Conservation (phyloP, 2,888 invertebrate genomes). For the Trachelus iudaicus region DNA sequence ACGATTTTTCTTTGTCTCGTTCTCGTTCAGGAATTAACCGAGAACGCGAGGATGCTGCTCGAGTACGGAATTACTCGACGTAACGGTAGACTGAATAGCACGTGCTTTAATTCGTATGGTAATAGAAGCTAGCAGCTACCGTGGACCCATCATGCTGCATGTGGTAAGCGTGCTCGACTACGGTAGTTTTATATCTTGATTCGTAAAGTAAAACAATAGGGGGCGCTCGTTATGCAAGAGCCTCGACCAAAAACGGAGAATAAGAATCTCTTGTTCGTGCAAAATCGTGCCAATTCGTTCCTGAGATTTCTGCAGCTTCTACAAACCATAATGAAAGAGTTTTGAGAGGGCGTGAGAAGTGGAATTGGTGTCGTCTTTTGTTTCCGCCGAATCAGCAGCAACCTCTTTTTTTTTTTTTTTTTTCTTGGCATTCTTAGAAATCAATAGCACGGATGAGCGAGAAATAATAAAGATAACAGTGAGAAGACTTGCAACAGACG, state of each 20-base stretch:
- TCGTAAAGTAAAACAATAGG: background rate
- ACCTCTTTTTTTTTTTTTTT: constrained; percentile 47
- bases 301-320: constrained; percentile 19
- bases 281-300: background rate
- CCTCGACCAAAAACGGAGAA: background rate
- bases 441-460: constrained; percentile 43
- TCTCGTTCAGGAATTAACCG: background rate
- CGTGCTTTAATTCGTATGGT: background rate
- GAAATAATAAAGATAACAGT: background rate
- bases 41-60: background rate
- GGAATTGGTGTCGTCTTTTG: constrained; percentile 48
- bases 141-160: background rate
- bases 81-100: background rate
- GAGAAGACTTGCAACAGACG: background rate
- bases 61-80: background rate
- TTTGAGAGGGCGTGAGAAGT: constrained; percentile 46
- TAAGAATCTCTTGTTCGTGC: background rate
- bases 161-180: background rate
- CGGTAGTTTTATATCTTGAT: background rate
- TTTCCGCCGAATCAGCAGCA: constrained; percentile 53
- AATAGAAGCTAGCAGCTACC: background rate
- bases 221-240: background rate
- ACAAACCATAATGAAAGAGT: constrained; percentile 42
- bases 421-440: constrained; percentile 45
- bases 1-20: background rate